These are phyloP conservation scores for Aythya baeri DNA, from an alignment of 2,113 vertebrate species.

Conservation along the genomic window DNA sequence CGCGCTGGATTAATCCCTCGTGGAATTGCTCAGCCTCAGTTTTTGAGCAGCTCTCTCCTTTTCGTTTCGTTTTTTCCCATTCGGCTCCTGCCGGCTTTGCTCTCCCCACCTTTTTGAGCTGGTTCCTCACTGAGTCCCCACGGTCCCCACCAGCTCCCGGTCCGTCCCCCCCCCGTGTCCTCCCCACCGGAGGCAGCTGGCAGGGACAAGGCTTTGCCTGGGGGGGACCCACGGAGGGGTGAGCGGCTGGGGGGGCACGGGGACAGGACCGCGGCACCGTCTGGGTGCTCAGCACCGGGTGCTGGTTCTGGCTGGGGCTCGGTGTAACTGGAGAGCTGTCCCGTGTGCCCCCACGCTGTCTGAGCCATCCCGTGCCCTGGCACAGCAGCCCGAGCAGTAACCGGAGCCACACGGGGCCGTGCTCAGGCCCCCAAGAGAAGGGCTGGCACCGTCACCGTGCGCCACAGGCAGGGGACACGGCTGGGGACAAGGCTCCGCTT, in stretches of 20 bases:
- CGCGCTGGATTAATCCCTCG: not conserved
- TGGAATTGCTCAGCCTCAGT: not conserved
- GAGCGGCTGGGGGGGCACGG: not conserved
- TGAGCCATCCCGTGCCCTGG: not conserved
- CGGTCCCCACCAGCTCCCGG: fast-evolving
- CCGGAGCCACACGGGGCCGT: too few species aligned
- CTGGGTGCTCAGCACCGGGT: not conserved
- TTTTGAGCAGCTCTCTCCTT: not conserved
- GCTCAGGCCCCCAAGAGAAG: not conserved
- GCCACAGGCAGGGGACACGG: fast-evolving
- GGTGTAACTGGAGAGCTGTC: not conserved
- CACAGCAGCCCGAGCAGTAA: not conserved
- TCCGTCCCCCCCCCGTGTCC: not conserved
- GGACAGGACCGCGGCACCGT: fast-evolving
- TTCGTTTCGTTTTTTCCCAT: not conserved
- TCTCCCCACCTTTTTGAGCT: not conserved
- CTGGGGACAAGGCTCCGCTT: not conserved
- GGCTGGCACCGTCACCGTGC: not conserved
- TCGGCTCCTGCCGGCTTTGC: not conserved
- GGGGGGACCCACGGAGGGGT: not conserved
- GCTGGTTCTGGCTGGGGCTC: not conserved
- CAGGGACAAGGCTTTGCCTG: not conserved
- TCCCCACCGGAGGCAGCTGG: not conserved
- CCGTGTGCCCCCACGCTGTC: not conserved
- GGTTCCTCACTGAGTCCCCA: not conserved